Conservation (phyloP, 2,113 vertebrate species). For the Calonectris borealis region DNA sequence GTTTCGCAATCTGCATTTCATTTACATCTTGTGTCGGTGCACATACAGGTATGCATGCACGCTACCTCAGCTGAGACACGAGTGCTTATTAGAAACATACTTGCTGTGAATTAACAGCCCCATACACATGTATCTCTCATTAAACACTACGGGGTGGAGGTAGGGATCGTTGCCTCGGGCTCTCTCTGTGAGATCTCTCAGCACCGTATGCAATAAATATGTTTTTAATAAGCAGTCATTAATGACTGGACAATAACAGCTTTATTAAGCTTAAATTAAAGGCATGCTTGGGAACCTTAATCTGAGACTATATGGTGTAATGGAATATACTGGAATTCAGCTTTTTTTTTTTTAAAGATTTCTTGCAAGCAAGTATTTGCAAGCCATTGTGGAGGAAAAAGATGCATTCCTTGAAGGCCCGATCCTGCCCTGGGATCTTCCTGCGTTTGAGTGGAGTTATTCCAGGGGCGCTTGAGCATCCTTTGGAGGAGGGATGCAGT, state of each 20-base stretch:
- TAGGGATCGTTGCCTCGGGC: not conserved
- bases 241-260: conserved; percentile 58
- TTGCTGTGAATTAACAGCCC: not conserved
- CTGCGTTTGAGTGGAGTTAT: fast-evolving
- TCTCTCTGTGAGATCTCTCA: conserved; percentile 8
- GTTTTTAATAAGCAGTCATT: conserved; percentile 64
- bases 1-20: not conserved
- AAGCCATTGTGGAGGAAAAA: not conserved
- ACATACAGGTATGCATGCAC: not conserved
- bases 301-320: not conserved
- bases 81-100: not conserved
- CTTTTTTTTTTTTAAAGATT: not conserved
- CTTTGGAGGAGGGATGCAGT: not conserved
- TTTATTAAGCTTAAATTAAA: conserved; percentile 69
- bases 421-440: not conserved
- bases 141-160: not conserved
- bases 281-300: conserved; percentile 41
- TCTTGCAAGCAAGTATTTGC: not conserved
- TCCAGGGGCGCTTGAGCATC: not conserved
- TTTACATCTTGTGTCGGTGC: not conserved
- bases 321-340: conserved; percentile 46
- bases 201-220: not conserved
- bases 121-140: not conserved
- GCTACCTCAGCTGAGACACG: not conserved
- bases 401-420: not conserved